phyloP scores from a whole-genome alignment of 1,140 invertebrate genomes.

The Dendroctonus valens region DNA sequence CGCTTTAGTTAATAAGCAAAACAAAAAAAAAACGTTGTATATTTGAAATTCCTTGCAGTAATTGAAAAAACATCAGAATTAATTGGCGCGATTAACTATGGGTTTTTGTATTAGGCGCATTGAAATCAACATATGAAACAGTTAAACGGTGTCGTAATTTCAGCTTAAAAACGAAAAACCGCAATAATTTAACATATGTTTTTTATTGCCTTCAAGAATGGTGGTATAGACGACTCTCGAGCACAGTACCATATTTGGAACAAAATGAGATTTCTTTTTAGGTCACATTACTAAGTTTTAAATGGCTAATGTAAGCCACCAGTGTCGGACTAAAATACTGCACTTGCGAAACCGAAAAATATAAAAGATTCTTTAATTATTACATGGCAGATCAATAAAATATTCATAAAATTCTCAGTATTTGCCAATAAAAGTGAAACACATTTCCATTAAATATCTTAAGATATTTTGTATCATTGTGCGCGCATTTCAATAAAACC shows the following conservation, averaged over 20 bases:
- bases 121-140: slow-evolving; percentile 1
- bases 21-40: too few relatives aligned
- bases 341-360: too few relatives aligned
- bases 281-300: slow-evolving; percentile 25
- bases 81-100: not conserved
- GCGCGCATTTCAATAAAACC: too few relatives aligned
- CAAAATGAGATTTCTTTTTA: slow-evolving; percentile 31
- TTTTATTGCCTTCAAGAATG: slow-evolving; percentile 22
- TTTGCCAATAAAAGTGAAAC: too few relatives aligned
- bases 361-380: too few relatives aligned
- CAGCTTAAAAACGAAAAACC: slow-evolving; percentile 14
- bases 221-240: slow-evolving; percentile 17
- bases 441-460: too few relatives aligned
- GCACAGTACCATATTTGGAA: slow-evolving; percentile 20
- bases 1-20: too few relatives aligned
- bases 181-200: slow-evolving; percentile 29
- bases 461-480: too few relatives aligned
- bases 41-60: not conserved
- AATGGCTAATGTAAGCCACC: slow-evolving; percentile 4
- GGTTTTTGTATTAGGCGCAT: not conserved
- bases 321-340: slow-evolving; percentile 2
- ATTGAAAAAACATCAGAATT: not conserved
- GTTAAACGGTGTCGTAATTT: slow-evolving; percentile 6
- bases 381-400: too few relatives aligned
- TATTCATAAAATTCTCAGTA: too few relatives aligned